Evolutionary conservation across 2,888 invertebrate genomes (phyloP).

Genomic region (Ephialtes manifestator): DNA sequence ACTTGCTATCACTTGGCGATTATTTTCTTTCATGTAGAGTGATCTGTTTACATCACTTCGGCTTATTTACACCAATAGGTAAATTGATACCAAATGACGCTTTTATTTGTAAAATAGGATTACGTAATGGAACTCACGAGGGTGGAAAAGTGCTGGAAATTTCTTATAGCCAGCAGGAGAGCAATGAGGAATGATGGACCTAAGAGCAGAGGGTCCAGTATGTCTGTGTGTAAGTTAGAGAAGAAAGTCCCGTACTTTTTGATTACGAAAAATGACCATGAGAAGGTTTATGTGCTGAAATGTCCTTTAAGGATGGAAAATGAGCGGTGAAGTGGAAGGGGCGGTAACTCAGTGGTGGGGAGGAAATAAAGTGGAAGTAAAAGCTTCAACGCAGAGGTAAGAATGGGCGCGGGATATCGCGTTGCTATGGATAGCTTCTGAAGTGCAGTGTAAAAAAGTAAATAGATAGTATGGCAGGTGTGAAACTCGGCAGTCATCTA

Average conservation of each 20-base stretch:
- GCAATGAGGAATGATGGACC: slow-evolving; percentile 9
- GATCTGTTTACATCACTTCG: background rate
- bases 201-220: background rate
- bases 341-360: background rate
- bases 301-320: background rate
- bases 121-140: background rate
- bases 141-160: background rate
- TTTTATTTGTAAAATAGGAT: background rate
- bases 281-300: background rate
- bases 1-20: no score
- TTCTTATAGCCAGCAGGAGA: slow-evolving; percentile 1
- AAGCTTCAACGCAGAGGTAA: background rate
- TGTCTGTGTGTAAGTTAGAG: background rate
- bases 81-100: background rate
- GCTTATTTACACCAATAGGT: background rate
- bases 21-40: no score
- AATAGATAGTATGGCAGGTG: slow-evolving; percentile 19
- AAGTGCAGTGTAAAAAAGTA: background rate
- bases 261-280: slow-evolving; percentile 31
- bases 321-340: slow-evolving; percentile 12
- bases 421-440: background rate
- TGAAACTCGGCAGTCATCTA: background rate
- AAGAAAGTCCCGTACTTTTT: slow-evolving; percentile 19
- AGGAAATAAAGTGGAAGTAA: background rate
- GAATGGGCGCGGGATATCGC: background rate